Conservation (phyloP, 1,140 invertebrate species). For the Drosophila sturtevanti region DNA sequence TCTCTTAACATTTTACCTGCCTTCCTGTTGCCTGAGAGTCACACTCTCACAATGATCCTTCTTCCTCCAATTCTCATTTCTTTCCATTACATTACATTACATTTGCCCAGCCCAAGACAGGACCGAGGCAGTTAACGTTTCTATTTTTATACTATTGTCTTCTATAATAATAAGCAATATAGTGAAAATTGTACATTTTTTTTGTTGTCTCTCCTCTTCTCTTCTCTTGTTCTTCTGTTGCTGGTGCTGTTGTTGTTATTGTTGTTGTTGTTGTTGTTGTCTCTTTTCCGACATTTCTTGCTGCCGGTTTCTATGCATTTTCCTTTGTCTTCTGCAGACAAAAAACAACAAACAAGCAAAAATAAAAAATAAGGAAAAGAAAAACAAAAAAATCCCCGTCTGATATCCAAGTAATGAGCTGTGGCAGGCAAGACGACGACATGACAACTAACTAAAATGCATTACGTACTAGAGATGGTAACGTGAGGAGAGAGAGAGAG, state of each 20-base stretch:
- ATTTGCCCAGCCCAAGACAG: background rate
- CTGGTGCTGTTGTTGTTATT: slow-evolving; percentile 28
- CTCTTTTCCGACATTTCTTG: slow-evolving; percentile 39
- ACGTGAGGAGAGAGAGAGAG: background rate
- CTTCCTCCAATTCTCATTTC: background rate
- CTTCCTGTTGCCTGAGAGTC: slow-evolving; percentile 2
- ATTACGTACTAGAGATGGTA: slow-evolving; percentile 12
- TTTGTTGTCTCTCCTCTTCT: background rate
- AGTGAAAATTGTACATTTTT: slow-evolving; percentile 14
- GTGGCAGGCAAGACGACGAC: slow-evolving; percentile 14
- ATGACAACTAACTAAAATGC: slow-evolving; percentile 25
- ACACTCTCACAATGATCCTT: slow-evolving; percentile 8
- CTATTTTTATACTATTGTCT: slow-evolving; percentile 35
- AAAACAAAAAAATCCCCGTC: slow-evolving; percentile 42
- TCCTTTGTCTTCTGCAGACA: slow-evolving; percentile 38
- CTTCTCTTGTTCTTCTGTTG: slow-evolving; percentile 11
- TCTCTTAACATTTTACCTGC: slow-evolving; percentile 5
- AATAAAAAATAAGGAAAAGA: slow-evolving; percentile 10
- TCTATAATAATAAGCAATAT: slow-evolving; percentile 7
- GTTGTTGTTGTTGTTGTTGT: slow-evolving; percentile 39
- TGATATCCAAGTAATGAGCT: slow-evolving; percentile 60
- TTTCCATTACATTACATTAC: background rate
- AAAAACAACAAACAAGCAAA: background rate
- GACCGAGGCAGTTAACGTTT: slow-evolving; percentile 24
- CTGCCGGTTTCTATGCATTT: slow-evolving; percentile 38